Conservation (phyloP, 2,797 vertebrate species). For the Craterocephalus amniculus region DNA sequence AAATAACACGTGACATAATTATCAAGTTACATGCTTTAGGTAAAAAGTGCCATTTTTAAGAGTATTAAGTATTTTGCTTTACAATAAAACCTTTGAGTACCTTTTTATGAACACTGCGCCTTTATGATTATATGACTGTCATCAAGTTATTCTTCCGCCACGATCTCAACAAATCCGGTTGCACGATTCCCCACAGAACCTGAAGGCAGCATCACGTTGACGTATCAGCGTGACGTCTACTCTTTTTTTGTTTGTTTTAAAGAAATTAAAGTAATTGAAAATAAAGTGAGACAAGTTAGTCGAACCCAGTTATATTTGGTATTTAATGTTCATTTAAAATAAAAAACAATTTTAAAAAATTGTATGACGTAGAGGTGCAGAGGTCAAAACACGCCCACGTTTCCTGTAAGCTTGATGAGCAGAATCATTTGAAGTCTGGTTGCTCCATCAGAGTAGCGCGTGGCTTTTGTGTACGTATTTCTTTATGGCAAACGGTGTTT, state of each 20-base stretch:
- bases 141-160: no score
- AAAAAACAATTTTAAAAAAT: rapidly evolving
- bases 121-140: no score
- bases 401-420: conserved; percentile 12
- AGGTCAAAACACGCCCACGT: conserved; percentile 28
- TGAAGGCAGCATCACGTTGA: conserved; percentile 47
- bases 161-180: no score
- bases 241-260: neutral
- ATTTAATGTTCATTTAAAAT: neutral
- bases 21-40: no score
- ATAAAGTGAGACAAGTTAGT: no score
- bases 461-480: rapidly evolving
- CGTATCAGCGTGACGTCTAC: rapidly evolving
- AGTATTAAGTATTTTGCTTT: no score
- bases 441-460: neutral
- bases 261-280: neutral
- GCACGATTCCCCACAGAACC: neutral
- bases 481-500: rapidly evolving
- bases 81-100: no score
- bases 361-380: conserved; percentile 46
- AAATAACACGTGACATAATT: no score
- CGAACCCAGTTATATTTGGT: neutral
- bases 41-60: no score
- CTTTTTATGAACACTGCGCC: no score
- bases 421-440: neutral